Base-by-base conservation (phyloP, 1,140 invertebrate genomes). In the Branchinecta lindahli region DNA sequence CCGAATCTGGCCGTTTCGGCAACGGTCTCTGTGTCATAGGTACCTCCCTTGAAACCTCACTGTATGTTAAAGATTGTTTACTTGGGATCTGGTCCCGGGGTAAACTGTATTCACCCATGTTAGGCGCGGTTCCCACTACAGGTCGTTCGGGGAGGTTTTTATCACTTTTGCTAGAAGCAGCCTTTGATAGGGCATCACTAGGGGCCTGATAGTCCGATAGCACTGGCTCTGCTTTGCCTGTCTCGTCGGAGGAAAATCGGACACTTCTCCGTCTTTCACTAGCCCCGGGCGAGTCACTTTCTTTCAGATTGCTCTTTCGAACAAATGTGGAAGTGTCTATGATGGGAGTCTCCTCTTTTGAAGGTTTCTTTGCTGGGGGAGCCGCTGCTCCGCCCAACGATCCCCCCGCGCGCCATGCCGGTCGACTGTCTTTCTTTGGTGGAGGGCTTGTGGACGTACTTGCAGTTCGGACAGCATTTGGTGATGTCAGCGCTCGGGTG, bases 191-290 rank as follows among this genome's bases (percentile, higher is more conserved):
- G 12, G 52, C 52, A 61, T 61, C 52, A 61, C 52, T 61, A 4
- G 52, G 52, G 12, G 52, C 12, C 52, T 61, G 52, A 61, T 61
- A 61, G 12, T 61, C 52, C 18, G 52, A 12, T 20, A 61, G 12
- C 18, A 61, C 18, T 61, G 52, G 52, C 18, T 12, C 12, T 61
- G 6, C 52, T 33, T 33, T 33, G 33, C 33, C 33, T 61, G 52
- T 61, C 4, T 61, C 18, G 6, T 20, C 52, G 12, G 12, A 20
- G 52, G 52, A 61, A 61, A 61, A 61, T 6, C 52, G 52, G 12
- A 61, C 52, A 61, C 52, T 61, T 61, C 52, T 61, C 52, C 52
- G 12, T 15, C 52, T 12, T 20, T 61, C 52, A 61, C 52, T 61
- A 15, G 12, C 12, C 12, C 12, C 12, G 4, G 52, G 52, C 12